Evolutionary conservation across 2,888 invertebrate species (phyloP).

Genomic region (Mongoloraphidia duomilia): DNA sequence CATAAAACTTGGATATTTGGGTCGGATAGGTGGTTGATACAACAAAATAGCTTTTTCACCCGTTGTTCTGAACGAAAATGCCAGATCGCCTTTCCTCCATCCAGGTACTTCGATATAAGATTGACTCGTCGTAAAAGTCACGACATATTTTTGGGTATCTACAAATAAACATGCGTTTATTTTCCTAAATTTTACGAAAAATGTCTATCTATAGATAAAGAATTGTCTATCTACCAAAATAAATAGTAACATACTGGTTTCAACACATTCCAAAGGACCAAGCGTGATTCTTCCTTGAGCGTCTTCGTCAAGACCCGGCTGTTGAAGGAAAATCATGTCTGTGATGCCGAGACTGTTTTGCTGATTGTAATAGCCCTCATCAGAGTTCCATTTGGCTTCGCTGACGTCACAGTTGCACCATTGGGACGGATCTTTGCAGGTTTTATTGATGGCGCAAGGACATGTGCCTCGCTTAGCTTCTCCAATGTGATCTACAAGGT

Average conservation of each 20-base stretch:
- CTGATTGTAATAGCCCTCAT: constrained; percentile 71
- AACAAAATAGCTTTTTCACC: constrained; percentile 78
- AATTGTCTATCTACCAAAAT: constrained; percentile 9
- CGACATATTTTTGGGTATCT: constrained; percentile 87
- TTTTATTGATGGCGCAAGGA: constrained; percentile 61
- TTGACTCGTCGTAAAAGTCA: constrained; percentile 84
- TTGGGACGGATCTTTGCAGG: constrained; percentile 65
- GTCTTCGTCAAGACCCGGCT: constrained; percentile 65
- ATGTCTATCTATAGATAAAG: not conserved
- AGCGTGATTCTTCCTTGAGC: constrained; percentile 78
- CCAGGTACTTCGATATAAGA: constrained; percentile 88
- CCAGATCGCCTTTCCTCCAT: constrained; percentile 85
- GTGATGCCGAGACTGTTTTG: constrained; percentile 76
- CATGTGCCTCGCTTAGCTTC: constrained; percentile 42
- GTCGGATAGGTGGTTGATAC: constrained; percentile 80
- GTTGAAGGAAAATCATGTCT: constrained; percentile 81
- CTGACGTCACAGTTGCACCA: constrained; percentile 86
- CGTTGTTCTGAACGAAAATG: constrained; percentile 85
- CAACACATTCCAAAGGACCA: constrained; percentile 85
- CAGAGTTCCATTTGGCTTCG: constrained; percentile 76
- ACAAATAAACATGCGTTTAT: constrained; percentile 18
- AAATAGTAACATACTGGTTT: constrained; percentile 53
- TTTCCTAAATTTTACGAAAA: not conserved
- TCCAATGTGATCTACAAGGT: not conserved
- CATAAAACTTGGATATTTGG: constrained; percentile 83